These are phyloP conservation scores for Tribolium freemani DNA, from an alignment of 2,888 invertebrate genomes.

Conservation along the genomic window DNA sequence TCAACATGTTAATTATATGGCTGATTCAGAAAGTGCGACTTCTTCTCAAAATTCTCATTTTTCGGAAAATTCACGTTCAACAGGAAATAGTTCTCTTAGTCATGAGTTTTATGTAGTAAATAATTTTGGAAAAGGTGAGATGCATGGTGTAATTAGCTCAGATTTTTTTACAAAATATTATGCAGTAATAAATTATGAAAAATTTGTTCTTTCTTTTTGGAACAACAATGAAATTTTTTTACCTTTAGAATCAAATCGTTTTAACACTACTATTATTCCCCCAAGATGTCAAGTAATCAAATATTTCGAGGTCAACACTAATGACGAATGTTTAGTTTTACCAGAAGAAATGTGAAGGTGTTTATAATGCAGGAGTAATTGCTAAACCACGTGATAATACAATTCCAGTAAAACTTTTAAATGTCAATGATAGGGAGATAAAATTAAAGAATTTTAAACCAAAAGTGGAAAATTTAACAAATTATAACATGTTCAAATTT, in stretches of 20 bases:
- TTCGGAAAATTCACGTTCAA: not conserved
- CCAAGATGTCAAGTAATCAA: too few relatives aligned
- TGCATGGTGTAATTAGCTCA: conserved; percentile 26
- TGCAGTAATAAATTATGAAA: conserved; percentile 22
- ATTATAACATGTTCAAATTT: too few relatives aligned
- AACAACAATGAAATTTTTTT: not conserved
- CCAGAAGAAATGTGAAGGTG: too few relatives aligned
- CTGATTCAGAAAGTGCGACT: not conserved
- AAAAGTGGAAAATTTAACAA: too few relatives aligned
- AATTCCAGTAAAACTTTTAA: too few relatives aligned
- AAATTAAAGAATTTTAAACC: too few relatives aligned
- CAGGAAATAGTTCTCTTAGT: not conserved
- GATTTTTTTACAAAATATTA: conserved; percentile 33
- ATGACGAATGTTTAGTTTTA: too few relatives aligned
- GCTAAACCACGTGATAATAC: too few relatives aligned
- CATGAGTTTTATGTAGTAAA: conserved; percentile 29
- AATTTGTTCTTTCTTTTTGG: conserved; percentile 18
- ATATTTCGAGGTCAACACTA: too few relatives aligned
- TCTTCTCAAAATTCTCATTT: not conserved
- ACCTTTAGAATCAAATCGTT: conserved; percentile 23
- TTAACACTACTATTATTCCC: conserved; percentile 10
- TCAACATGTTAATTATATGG: not conserved
- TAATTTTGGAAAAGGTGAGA: conserved; percentile 2
- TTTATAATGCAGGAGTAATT: too few relatives aligned
- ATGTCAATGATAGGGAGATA: too few relatives aligned